Percentiles rank a stretch among this genome's conserved stretches.
phyloP scores from a whole-genome alignment of 1,140 invertebrate genomes.

The Bombus terrestris region DNA sequence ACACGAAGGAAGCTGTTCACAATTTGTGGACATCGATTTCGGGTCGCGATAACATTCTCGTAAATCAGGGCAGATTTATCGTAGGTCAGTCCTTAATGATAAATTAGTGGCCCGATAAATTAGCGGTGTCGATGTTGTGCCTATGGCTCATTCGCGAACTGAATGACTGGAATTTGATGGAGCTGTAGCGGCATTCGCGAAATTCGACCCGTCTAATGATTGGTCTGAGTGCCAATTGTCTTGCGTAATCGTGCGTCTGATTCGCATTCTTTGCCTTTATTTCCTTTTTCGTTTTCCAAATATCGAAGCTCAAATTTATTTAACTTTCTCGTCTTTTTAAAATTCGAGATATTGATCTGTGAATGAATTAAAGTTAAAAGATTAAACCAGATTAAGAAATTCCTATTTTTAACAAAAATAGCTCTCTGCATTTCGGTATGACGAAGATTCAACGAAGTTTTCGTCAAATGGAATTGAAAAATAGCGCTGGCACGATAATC shows the following conservation, averaged over 20 bases:
- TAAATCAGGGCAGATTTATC: conserved; percentile 35
- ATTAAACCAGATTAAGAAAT: too few relatives aligned
- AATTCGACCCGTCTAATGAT: conserved; percentile 3
- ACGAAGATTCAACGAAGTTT: too few relatives aligned
- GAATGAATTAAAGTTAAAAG: too few relatives aligned
- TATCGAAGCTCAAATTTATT: not conserved
- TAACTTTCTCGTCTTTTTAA: not conserved
- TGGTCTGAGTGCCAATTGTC: not conserved
- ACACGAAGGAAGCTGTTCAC: too few relatives aligned
- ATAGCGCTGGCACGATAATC: not conserved
- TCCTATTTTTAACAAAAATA: too few relatives aligned
- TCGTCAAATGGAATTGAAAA: not conserved
- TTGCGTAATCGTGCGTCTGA: not conserved
- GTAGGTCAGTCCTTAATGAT: not conserved
- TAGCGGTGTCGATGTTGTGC: not conserved
- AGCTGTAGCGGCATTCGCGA: conserved; percentile 10
- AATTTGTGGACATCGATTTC: not conserved
- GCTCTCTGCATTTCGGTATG: too few relatives aligned
- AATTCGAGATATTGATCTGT: too few relatives aligned
- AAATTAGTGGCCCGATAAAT: conserved; percentile 47
- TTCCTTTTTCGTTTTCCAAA: not conserved
- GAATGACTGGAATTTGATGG: conserved; percentile 5
- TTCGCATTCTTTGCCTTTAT: not conserved
- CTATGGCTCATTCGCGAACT: not conserved
- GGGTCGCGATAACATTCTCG: not conserved